Evolutionary conservation across 2,888 invertebrate species (phyloP), one percentile per base, ranked within the genome.

Genomic region (Drosophila mercatorum): DNA sequence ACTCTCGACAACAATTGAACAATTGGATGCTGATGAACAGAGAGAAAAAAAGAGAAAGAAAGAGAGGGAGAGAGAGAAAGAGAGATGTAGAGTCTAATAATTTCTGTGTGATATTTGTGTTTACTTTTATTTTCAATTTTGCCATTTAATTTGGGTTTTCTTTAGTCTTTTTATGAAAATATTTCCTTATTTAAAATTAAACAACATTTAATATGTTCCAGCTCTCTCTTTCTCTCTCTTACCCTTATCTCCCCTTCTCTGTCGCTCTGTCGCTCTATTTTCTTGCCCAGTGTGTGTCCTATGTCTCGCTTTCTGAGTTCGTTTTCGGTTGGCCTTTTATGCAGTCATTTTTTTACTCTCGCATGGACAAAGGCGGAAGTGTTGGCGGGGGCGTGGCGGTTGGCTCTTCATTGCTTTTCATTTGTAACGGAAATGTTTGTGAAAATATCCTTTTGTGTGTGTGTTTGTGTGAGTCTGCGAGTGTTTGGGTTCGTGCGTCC

Each of bases 341-440:
- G 22, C 28, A 17, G 34, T 53, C 44, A 53, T 68, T 47, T 67
- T 66, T 66, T 66, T 72, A 64, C 56, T 38, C 43, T 47, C 65
- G 64, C 84, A 78, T 81, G 78, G 76, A 89, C 84, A 80, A 87
- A 86, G 72, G 52, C 89, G 86, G 89, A 89, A 87, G 82, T 88
- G 80, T 81, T 73, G 67, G 49, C 36, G 44, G 60, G 43, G 53
- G 49, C 5, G 41, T 14, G 17, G 34, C 38, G 46, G 49, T 46
- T 52, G 58, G 41, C 78, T 74, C 55, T 80, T 80, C 81, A 83
- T 85, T 83, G 86, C 89, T 83, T 85, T 88, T 88, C 84, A 85
- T 85, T 85, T 85, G 88, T 88, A 89, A 72, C 86, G 86, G 86
- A 86, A 86, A 87, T 87, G 89, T 80, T 89, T 89, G 80, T 81